Base-by-base conservation (phyloP, 2,113 vertebrate species). In the Cygnus buccinator region DNA sequence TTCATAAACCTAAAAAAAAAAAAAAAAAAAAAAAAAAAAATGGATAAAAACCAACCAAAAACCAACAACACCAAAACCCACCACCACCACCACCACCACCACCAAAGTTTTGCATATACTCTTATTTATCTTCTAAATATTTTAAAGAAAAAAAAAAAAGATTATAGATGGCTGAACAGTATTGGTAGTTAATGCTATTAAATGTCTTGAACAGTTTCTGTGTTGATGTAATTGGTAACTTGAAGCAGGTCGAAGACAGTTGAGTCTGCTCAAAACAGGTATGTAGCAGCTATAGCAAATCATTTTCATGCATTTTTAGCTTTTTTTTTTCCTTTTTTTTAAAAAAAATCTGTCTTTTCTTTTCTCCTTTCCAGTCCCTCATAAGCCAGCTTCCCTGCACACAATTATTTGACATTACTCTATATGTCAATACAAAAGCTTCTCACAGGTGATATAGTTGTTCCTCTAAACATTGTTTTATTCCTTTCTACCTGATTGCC, bases 341-440 rank as follows among this genome's bases (percentile, higher is more conserved):
- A 0, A 35, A 35, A 35, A 35, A 35, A 35, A 2, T 28, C 9
- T 25, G 33, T 65, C 11, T 37, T 63, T 59, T 1, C 3, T 68
- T 72, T 76, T 68, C 18, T 33, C 17, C 18, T 66, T 10, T 26
- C 6, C 29, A 33, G 10, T 33, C 55, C 6, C 3, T 17, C 4
- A 8, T 31, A 26, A 2, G 0, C 11, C 18, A 12, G 2, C 8
- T 80, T 3, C 20, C 4, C 9, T 35, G 13, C 5, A 26, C 20
- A 39, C 2, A 3, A 25, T 63, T 83, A 20, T 72, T 72, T 14
- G 37, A 11, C 18, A 25, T 41, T 20, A 18, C 4, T 33, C 43
- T 50, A 4, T 7, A 2, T 9, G 44, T 2, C 7, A 22, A 6
- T 12, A 35, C 11, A 50, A 33, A 8, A 76, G 11, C 12, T 77